phyloP scores from a whole-genome alignment of 2,113 vertebrate species.

The Marmota flaviventris region DNA sequence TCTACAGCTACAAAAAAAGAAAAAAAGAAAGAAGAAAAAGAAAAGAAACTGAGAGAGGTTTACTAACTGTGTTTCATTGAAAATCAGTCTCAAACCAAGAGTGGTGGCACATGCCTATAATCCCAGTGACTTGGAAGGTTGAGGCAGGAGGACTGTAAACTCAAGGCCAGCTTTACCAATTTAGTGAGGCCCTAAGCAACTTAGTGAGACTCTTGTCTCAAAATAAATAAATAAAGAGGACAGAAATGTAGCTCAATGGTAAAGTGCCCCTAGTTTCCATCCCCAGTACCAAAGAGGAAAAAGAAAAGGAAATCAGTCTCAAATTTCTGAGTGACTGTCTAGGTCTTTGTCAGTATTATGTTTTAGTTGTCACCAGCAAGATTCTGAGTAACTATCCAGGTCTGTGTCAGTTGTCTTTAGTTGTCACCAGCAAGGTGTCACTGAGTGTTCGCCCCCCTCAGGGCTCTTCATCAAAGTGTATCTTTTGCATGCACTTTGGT shows the following conservation, averaged over 20 bases:
- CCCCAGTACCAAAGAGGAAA: no score
- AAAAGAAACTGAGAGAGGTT: background rate
- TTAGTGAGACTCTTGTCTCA: no score
- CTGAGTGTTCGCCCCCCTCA: background rate
- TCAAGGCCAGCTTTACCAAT: no score
- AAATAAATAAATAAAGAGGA: no score
- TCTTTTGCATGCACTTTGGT: background rate
- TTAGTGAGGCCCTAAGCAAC: no score
- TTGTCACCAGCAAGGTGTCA: background rate
- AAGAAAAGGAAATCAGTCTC: background rate
- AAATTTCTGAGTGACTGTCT: background rate
- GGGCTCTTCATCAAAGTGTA: background rate
- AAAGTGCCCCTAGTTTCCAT: no score
- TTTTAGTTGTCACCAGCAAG: constrained; percentile 2
- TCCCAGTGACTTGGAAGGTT: no score
- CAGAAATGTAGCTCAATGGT: no score
- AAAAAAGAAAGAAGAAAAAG: no score
- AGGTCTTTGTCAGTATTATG: constrained; percentile 23
- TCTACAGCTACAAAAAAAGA: no score
- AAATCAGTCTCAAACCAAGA: background rate
- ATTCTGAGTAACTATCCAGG: background rate
- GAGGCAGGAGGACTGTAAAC: no score
- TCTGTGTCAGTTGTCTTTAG: constrained; percentile 37
- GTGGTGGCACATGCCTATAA: no score
- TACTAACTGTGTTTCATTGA: constrained; percentile 8